Base-by-base conservation (phyloP, 2,797 vertebrate species). In the Eupleurogrammus muticus region DNA sequence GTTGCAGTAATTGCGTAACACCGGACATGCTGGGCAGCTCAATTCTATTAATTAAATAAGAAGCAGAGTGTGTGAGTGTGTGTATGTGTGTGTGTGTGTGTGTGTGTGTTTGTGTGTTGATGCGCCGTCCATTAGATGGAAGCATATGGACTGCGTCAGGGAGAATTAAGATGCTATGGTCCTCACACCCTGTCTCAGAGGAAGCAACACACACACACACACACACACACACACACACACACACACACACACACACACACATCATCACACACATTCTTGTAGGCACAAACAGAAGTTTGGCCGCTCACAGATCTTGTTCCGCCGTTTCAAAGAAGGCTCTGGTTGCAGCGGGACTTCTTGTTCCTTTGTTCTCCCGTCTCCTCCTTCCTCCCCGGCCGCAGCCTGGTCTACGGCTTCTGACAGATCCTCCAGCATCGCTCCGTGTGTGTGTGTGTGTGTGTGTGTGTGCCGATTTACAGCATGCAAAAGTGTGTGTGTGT, bases 81-180 rank as follows among this genome's bases (percentile, higher is more conserved):
- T n/a, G n/a, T n/a, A n/a, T n/a, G n/a, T n/a, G 64, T 83, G 73
- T 82, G 38, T 64, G 61, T 57, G 69, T 70, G 74, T 74, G 63
- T n/a, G 64, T 83, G 73, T 82, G 38, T 64, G 61, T 57, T 66
- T 70, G 74, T 74, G 63, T 57, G 52, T 47, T 70, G 77, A 67
- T 49, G 52, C 59, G 70, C 72, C 62, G 65, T 86, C 87, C 73
- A 80, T 88, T 87, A 84, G 78, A 61, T 74, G 13, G 1, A 7
- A 90, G 69, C 90, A 90, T 86, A 91, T 88, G 90, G 89, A 90
- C 82, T 72, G 77, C 4, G 82, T 87, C 89, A 85, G 63, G 74
- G 79, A 48, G 85, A 86, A 82, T 88, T 85, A 89, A 79, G 80
- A 73, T 24, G 23, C 60, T 1, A 48, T 68, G 70, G 80, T 72